phyloP scores from a whole-genome alignment of 2,888 invertebrate species.

The Caradrina clavipalpis region DNA sequence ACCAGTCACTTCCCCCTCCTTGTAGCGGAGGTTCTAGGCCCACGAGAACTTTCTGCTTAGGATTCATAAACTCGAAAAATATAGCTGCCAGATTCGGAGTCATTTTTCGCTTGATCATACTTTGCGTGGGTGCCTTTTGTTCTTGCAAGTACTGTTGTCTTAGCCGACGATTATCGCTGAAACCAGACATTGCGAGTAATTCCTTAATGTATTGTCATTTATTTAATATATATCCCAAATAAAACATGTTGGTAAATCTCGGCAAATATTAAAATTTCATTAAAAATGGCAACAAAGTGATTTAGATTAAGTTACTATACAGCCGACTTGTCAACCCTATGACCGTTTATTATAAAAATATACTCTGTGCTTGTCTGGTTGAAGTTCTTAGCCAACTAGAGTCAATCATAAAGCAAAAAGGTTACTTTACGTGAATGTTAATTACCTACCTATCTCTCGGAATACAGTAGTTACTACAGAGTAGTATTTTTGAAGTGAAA shows the following conservation, averaged over 20 bases:
- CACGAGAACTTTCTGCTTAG: slow-evolving; percentile 78
- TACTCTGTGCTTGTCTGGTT: slow-evolving; percentile 3
- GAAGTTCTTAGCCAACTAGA: background rate
- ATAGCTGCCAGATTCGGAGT: slow-evolving; percentile 77
- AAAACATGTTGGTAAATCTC: too few relatives aligned
- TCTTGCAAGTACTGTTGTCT: slow-evolving; percentile 81
- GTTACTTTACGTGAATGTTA: background rate
- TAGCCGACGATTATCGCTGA: slow-evolving; percentile 78
- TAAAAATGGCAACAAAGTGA: too few relatives aligned
- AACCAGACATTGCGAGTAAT: slow-evolving; percentile 63
- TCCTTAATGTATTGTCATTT: too few relatives aligned
- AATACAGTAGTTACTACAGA: too few relatives aligned
- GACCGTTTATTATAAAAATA: too few relatives aligned
- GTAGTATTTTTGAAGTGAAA: too few relatives aligned
- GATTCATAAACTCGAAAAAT: slow-evolving; percentile 82
- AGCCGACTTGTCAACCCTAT: too few relatives aligned
- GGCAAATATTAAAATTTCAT: too few relatives aligned
- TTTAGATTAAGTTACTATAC: too few relatives aligned
- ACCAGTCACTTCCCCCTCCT: slow-evolving; percentile 84
- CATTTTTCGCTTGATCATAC: slow-evolving; percentile 80
- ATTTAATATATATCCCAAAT: too few relatives aligned
- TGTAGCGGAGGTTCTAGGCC: slow-evolving; percentile 82
- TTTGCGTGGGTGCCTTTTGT: slow-evolving; percentile 82
- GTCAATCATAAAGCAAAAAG: background rate
- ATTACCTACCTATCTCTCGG: background rate